Evolutionary conservation across 1,140 invertebrate genomes (phyloP).

Genomic region (Limonius californicus): DNA sequence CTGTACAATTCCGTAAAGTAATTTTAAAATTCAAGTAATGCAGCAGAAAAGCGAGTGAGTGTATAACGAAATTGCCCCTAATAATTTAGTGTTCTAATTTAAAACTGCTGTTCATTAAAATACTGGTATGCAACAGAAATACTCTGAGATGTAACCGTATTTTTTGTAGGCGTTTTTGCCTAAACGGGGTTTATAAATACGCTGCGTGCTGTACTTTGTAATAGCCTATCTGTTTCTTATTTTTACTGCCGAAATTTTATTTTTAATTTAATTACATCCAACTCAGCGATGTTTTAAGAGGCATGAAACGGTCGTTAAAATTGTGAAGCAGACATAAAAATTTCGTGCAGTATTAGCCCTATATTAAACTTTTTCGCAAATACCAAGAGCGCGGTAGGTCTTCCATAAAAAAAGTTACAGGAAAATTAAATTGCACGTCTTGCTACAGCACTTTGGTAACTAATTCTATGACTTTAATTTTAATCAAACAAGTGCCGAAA

Average conservation of each 20-base stretch:
- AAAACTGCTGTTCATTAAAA: not conserved
- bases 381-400: too few species aligned
- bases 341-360: not conserved
- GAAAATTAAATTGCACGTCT: too few species aligned
- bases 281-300: constrained; percentile 3
- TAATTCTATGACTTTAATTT: too few species aligned
- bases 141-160: constrained; percentile 1
- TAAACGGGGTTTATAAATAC: constrained; percentile 5
- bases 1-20: not conserved
- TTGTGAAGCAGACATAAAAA: not conserved
- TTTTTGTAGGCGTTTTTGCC: not conserved
- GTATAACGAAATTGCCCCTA: not conserved
- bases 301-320: constrained; percentile 6
- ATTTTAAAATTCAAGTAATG: not conserved
- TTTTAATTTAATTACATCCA: constrained; percentile 9
- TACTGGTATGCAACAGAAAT: constrained; percentile 7
- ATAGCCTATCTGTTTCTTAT: constrained; percentile 4
- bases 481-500: too few species aligned
- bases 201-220: not conserved
- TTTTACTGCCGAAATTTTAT: constrained; percentile 9
- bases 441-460: too few species aligned
- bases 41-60: not conserved
- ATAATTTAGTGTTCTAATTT: not conserved
- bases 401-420: too few species aligned
- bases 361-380: too few species aligned